Percentiles rank a stretch among this genome's conserved stretches.
phyloP scores from a whole-genome alignment of 2,888 invertebrate species.

The Nephrotoma appendiculata region DNA sequence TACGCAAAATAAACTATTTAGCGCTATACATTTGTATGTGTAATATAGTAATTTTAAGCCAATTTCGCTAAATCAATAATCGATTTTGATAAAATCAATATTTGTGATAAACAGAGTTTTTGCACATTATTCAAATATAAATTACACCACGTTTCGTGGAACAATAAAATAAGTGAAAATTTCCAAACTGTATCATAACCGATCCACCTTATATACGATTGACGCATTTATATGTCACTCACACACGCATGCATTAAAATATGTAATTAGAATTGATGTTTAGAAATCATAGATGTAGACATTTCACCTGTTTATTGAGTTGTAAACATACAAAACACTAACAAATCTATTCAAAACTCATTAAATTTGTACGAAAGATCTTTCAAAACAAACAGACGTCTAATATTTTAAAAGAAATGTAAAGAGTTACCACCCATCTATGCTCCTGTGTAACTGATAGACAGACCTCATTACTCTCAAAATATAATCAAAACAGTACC shows the following conservation, averaged over 20 bases:
- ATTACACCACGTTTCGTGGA: neutral
- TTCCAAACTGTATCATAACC: neutral
- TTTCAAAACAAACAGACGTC: neutral
- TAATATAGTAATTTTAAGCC: neutral
- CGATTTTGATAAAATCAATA: neutral
- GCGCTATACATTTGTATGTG: neutral
- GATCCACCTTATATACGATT: neutral
- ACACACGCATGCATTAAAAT: neutral
- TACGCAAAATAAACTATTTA: neutral
- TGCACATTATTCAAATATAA: neutral
- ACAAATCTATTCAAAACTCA: neutral
- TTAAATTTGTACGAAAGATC: neutral
- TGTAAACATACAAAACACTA: neutral
- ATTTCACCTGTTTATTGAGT: neutral
- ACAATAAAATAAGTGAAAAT: neutral
- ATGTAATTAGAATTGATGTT: neutral
- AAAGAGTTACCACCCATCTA: neutral
- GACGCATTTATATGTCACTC: neutral
- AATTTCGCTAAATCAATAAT: neutral
- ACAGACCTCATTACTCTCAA: neutral
- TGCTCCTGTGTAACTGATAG: neutral
- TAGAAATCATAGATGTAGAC: neutral
- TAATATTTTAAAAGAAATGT: neutral
- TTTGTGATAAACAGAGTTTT: neutral
- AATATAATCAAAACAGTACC: neutral